Percentiles rank a stretch among this genome's conserved stretches.
Evolutionary conservation across 2,797 vertebrate genomes (phyloP).

Genomic region (Parotocinclus haroldoi): DNA sequence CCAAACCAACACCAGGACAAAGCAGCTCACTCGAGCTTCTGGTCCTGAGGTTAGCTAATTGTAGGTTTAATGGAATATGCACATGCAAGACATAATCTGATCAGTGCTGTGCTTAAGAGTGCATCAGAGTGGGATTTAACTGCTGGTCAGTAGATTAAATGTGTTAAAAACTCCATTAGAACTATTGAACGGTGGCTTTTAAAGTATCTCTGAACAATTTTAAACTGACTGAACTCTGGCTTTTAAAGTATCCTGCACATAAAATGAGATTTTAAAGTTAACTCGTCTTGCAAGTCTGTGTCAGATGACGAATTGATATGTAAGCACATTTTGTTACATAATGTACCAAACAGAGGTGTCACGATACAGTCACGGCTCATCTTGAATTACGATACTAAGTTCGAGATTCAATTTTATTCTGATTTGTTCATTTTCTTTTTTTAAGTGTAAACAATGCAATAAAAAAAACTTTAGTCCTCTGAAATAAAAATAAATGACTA

Average conservation of each 20-base stretch:
- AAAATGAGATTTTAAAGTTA: neutral
- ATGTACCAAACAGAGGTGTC: neutral
- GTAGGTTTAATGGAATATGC: neutral
- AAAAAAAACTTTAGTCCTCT: no score
- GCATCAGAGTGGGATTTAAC: neutral
- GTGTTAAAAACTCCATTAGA: neutral
- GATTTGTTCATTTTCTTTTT: no score
- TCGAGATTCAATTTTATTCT: no score
- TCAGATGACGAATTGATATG: neutral
- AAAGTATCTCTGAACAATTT: no score
- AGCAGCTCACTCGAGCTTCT: slow-evolving; percentile 12
- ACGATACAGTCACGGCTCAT: no score
- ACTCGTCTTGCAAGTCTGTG: neutral
- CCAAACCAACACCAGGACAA: slow-evolving; percentile 36
- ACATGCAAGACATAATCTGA: neutral
- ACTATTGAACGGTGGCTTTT: neutral
- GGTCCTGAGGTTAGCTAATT: slow-evolving; percentile 4
- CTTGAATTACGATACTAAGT: no score
- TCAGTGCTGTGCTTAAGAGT: neutral
- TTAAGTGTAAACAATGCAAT: no score
- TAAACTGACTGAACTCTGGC: no score
- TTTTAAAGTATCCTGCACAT: neutral
- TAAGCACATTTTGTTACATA: neutral
- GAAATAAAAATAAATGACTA: no score
- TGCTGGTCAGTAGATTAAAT: slow-evolving; percentile 9